Base-by-base conservation (phyloP, 2,113 vertebrate species). In the Pheucticus melanocephalus region DNA sequence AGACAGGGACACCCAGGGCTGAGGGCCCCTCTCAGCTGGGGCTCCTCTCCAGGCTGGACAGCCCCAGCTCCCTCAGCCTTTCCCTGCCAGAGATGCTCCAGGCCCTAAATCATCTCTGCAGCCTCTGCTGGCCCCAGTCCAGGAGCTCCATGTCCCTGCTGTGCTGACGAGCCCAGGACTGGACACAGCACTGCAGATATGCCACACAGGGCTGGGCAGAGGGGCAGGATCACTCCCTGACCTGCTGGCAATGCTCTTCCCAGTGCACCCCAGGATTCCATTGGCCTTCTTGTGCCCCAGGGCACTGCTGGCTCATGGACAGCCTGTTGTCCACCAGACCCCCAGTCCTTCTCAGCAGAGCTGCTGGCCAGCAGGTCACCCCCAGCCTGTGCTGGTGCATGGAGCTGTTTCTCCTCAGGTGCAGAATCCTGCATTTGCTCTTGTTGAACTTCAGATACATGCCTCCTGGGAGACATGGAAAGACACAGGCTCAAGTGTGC, bases 51-150 rank as follows among this genome's bases (percentile, higher is more conserved):
- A 66, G 51, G 51, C 42, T 76, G 71, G 6, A 20, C 61, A 85
- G 44, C 51, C 61, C 82, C 70, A 76, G 82, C 50, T 66, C 60
- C 61, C 71, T 76, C 82, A 76, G 82, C 82, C 60, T 77, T 68
- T 51, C 53, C 63, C 23, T 42, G 21, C 1, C 16, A 76, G 16
- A 50, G 83, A 35, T 77, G 61, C 22, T 77, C 45, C 83, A 44
- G 5, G 56, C 45, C 33, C 83, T 51, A 2, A 57, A 59, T 44
- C 63, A 28, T 60, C 72, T 51, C 63, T 0, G 0, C 33, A 77
- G 6, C 37, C 83, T 66, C 44, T 0, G 0, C 51, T 85, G 70
- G 31, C 11, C 71, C 51, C 0, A 0, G 1, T 77, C 11, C 33
- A 51, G 53, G 21, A 77, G 9, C 44, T 86, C 71, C 45, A 2